Conservation (phyloP, 2,888 invertebrate species). For the Tetanocera ferruginea region DNA sequence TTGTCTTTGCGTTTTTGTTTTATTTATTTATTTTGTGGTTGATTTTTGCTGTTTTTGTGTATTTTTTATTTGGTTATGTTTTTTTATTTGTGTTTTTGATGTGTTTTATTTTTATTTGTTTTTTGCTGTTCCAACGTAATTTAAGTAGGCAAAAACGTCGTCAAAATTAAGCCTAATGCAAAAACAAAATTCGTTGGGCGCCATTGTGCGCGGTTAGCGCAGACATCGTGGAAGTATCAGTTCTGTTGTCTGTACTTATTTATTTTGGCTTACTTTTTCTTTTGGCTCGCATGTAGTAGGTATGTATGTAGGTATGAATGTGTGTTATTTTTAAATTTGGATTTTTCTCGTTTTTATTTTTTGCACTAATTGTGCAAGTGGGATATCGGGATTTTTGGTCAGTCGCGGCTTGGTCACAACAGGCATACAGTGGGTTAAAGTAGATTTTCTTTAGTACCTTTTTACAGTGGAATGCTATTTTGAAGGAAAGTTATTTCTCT, state of each 20-base stretch:
- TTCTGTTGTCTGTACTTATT: constrained; percentile 14
- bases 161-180: constrained; percentile 38
- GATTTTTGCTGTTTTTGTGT: constrained; percentile 10
- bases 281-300: neutral
- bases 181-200: constrained; percentile 36
- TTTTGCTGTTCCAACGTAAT: constrained; percentile 36
- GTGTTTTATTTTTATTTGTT: neutral
- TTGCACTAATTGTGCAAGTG: constrained; percentile 35
- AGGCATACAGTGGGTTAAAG: no score
- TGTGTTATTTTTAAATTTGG: no score
- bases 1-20: constrained; percentile 24
- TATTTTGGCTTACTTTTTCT: constrained; percentile 28
- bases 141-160: constrained; percentile 42
- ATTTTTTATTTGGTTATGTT: constrained; percentile 1
- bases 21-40: constrained; percentile 8
- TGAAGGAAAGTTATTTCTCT: no score
- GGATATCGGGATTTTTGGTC: constrained; percentile 29
- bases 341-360: neutral
- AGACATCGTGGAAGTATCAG: constrained; percentile 28
- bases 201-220: constrained; percentile 35
- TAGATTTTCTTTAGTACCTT: no score
- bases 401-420: neutral
- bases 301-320: neutral
- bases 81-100: constrained; percentile 11
- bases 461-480: no score